Base-by-base conservation (phyloP, 2,888 invertebrate species). In the Acanthosepion lycidas region DNA sequence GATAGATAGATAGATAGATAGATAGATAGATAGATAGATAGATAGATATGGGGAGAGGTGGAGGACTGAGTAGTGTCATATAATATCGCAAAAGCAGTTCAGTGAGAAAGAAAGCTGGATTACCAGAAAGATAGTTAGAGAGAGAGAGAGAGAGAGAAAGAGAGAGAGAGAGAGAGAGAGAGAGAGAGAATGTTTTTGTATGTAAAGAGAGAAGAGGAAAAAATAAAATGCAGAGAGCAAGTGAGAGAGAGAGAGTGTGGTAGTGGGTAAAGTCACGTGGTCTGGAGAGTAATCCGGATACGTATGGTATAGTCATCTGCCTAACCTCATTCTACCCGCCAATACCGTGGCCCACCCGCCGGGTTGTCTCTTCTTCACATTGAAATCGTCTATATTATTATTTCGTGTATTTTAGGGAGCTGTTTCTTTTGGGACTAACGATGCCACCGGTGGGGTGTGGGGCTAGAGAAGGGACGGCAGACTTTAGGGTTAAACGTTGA, bases 261-360 rank as follows among this genome's bases (percentile, higher is more conserved):
- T 12, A 33, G n/a, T n/a, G 12, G 33, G n/a, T 6, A 15, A 78
- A n/a, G n/a, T 78, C 15, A 78, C 18, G 78, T 78, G 78, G n/a
- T n/a, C 78, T 33, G n/a, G n/a, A 5, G n/a, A 59, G n/a, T 78
- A 78, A 78, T 78, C 78, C 28, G 78, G 78, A 78, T 78, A 33
- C n/a, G n/a, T n/a, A 78, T 78, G n/a, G n/a, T n/a, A 78, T 78
- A n/a, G 78, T 78, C n/a, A 78, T 78, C 78, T 78, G n/a, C n/a
- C 78, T 78, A n/a, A n/a, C 78, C n/a, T 15, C n/a, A 12, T 78
- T 33, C n/a, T 18, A n/a, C 78, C n/a, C 78, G n/a, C 78, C 78
- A 78, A 33, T 15, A 78, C n/a, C n/a, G 18, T n/a, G 33, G n/a
- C 78, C 78, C 78, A n/a, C 78, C n/a, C n/a, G n/a, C 33, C n/a